Base-by-base conservation (phyloP, 35 echinoderm and acorn worm genomes). In the Hemicentrotus pulcherrimus region DNA sequence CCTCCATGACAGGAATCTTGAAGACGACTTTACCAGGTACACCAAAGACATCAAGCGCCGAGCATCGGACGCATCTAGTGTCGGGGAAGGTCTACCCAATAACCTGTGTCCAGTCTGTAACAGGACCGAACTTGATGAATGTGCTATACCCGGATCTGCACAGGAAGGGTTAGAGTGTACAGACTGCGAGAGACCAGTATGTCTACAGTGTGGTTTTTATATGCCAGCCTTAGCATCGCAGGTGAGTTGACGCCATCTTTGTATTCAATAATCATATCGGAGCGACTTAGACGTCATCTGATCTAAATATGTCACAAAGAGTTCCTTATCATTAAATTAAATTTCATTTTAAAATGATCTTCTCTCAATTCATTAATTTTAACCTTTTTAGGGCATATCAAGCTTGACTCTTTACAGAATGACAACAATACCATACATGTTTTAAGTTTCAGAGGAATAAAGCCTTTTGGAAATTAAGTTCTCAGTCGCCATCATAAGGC, bases 201-300 rank as follows among this genome's bases (percentile, higher is more conserved):
- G 97, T 45, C 95, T 96, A 4, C 95, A 97, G 94, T 97, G 97
- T 88, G 97, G 95, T 31, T 97, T 96, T 89, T 96, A 96, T 78
- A 95, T 94, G 31, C 95, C 96, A 41, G 93, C 92, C 60, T 91
- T 97, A 14, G 95, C 95, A 89, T 91, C 96, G 31, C 92, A 97
- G 92, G 96, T 97, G 88, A 97, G 95, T 88, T 46, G 60, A 46
- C 48, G 35, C 60, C 32, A 28, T 86, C 11, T 47, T 71, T 78
- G 6, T 86, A 95, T 13, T 32, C 33, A 46, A 22, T 78, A n/a
- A 28, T 1, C 65, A 28, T n/a, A 4, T 55, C 50, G 13, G 22
- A 6, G 24, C 65, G 0, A 78, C 16, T 28, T 22, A 78, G 28
- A 78, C 24, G 22, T n/a, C 18, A 22, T 70, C 61, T 22, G 61